These are phyloP conservation scores for Lanius ludovicianus DNA, from an alignment of 2,113 vertebrate genomes.

Conservation along the genomic window DNA sequence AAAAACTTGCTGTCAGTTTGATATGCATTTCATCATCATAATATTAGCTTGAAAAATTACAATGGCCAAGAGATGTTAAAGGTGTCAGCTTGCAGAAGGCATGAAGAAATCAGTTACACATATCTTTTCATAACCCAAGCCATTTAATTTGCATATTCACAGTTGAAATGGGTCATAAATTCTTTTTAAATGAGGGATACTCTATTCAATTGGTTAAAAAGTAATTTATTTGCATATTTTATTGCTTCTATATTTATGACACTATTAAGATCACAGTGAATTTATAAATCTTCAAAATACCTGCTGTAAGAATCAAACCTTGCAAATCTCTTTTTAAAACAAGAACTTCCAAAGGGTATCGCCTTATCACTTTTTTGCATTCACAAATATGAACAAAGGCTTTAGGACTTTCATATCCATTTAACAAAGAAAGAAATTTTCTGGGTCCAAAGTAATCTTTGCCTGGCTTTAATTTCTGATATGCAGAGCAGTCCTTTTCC, in stretches of 20 bases:
- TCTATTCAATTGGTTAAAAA: background rate
- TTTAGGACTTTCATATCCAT: background rate
- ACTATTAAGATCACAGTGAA: background rate
- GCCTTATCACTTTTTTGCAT: background rate
- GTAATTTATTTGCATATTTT: conserved; percentile 12
- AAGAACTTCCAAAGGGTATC: background rate
- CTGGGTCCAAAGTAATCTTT: background rate
- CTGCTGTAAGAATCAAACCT: background rate
- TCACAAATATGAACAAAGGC: background rate
- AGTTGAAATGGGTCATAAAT: background rate
- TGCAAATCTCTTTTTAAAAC: background rate
- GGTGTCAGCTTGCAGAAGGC: background rate
- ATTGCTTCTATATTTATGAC: background rate
- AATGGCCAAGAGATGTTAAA: background rate
- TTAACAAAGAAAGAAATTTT: background rate
- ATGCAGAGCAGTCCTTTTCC: background rate
- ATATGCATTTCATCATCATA: background rate
- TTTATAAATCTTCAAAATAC: background rate
- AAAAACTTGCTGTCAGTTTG: background rate
- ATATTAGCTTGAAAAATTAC: background rate
- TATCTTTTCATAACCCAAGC: background rate
- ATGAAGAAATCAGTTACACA: background rate
- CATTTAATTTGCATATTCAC: conserved; percentile 26
- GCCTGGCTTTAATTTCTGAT: accelerated
- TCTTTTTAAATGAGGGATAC: background rate